A percentile compares a stretch with the other conserved stretches of the same genome.
These are phyloP conservation scores for Mercenaria mercenaria DNA, from an alignment of 1,140 invertebrate genomes.

Conservation along the genomic window DNA sequence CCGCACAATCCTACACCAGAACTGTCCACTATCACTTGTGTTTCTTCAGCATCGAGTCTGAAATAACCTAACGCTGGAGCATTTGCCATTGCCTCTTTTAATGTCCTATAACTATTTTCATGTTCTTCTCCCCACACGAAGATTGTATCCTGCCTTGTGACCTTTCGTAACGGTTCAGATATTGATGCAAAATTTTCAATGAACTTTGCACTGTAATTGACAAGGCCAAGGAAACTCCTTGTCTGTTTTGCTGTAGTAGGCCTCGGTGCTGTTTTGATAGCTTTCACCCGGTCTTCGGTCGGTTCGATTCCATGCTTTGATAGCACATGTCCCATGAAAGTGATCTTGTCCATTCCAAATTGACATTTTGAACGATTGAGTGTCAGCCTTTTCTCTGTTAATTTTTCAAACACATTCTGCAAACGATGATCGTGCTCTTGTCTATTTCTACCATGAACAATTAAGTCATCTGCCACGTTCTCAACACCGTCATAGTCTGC, in stretches of 20 bases:
- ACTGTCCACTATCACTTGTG: conserved; percentile 67
- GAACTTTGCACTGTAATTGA: conserved; percentile 62
- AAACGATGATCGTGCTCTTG: conserved; percentile 66
- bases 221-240: conserved; percentile 68
- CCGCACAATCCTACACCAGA: conserved; percentile 65
- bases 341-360: conserved; percentile 67
- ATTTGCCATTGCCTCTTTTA: conserved; percentile 37
- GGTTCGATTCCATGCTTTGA: conserved; percentile 66
- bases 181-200: conserved; percentile 69
- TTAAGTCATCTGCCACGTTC: conserved; percentile 76
- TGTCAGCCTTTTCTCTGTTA: conserved; percentile 64
- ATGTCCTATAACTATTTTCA: conserved; percentile 52
- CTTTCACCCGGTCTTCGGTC: conserved; percentile 54
- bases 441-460: conserved; percentile 70
- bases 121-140: conserved; percentile 62
- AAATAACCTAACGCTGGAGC: conserved; percentile 57
- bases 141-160: conserved; percentile 61
- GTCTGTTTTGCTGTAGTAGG: conserved; percentile 57
- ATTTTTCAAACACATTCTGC: conserved; percentile 53
- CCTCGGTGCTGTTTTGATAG: conserved; percentile 40
- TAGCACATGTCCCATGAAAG: conserved; percentile 73
- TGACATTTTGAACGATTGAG: conserved; percentile 70
- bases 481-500: conserved; percentile 67
- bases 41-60: conserved; percentile 27
- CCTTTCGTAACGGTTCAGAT: conserved; percentile 54